Percentiles rank a stretch among this genome's conserved stretches.
phyloP scores from a whole-genome alignment of 2,888 invertebrate species.

The Mystacides longicornis region DNA sequence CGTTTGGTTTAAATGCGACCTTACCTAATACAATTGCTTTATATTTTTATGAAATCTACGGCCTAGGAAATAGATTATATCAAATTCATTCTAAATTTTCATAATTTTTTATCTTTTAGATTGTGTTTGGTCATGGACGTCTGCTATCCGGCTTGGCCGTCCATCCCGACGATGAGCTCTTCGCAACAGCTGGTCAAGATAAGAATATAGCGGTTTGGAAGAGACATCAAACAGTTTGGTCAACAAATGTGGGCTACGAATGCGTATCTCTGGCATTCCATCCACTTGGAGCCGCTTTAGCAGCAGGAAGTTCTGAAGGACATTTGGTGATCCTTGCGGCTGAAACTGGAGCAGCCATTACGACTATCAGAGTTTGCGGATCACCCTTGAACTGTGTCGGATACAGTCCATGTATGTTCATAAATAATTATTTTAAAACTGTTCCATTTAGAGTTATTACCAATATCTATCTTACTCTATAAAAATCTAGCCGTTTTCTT shows the following conservation, averaged over 20 bases:
- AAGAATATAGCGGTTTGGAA: conserved; percentile 87
- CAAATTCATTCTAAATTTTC: too few species aligned
- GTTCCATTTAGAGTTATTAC: too few species aligned
- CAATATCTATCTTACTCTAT: too few species aligned
- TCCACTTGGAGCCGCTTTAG: conserved; percentile 78
- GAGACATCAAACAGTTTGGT: conserved; percentile 81
- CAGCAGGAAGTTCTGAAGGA: conserved; percentile 85
- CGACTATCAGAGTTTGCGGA: conserved; percentile 79
- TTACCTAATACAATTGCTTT: too few species aligned
- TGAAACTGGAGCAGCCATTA: conserved; percentile 76
- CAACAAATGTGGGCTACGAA: conserved; percentile 75
- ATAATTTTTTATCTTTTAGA: conserved; percentile 43
- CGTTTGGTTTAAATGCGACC: too few species aligned
- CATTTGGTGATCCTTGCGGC: conserved; percentile 80
- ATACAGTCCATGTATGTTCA: conserved; percentile 71
- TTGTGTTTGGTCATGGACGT: conserved; percentile 82
- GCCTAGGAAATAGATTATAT: too few species aligned
- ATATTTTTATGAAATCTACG: too few species aligned
- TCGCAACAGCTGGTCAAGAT: conserved; percentile 88
- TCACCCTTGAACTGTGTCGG: conserved; percentile 80
- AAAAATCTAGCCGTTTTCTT: too few species aligned
- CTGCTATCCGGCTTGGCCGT: conserved; percentile 83
- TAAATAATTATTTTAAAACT: not conserved
- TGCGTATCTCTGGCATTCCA: conserved; percentile 84
- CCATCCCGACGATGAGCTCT: conserved; percentile 85